Percentiles rank a stretch among this genome's conserved stretches.
Conservation (phyloP, 2,888 invertebrate species). For the Drepanosiphum platanoidis region DNA sequence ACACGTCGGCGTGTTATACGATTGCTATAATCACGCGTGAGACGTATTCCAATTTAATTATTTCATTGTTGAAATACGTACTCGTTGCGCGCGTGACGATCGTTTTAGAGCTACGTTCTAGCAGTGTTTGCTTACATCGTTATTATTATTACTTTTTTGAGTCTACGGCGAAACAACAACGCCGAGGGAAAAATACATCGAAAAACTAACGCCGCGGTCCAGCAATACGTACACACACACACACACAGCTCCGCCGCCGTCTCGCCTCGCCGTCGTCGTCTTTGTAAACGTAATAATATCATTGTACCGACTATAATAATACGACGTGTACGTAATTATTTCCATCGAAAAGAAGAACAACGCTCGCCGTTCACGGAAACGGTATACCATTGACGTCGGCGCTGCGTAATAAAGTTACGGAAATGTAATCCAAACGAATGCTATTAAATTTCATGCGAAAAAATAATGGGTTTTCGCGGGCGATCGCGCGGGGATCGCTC, state of each 20-base stretch:
- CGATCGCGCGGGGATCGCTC: background rate
- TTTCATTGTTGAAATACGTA: no score
- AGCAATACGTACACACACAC: no score
- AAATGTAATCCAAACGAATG: conserved; percentile 8
- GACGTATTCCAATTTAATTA: no score
- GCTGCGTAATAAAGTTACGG: background rate
- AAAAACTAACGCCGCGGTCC: background rate
- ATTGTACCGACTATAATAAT: background rate
- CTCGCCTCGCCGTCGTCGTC: background rate
- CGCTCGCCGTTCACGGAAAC: background rate
- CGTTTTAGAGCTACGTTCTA: no score
- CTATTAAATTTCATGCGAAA: conserved; percentile 14
- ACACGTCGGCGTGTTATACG: no score
- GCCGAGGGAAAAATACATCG: background rate
- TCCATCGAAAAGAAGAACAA: background rate
- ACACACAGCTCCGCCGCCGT: background rate
- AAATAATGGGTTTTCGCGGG: conserved; percentile 8
- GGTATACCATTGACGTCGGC: background rate
- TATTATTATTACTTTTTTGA: background rate
- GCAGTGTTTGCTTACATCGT: background rate
- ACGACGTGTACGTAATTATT: background rate
- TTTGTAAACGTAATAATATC: conserved; percentile 35
- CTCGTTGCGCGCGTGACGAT: no score
- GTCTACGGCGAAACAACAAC: background rate
- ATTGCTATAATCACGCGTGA: no score